Base-by-base conservation (phyloP, 2,113 vertebrate genomes). In the Heliornis fulica region DNA sequence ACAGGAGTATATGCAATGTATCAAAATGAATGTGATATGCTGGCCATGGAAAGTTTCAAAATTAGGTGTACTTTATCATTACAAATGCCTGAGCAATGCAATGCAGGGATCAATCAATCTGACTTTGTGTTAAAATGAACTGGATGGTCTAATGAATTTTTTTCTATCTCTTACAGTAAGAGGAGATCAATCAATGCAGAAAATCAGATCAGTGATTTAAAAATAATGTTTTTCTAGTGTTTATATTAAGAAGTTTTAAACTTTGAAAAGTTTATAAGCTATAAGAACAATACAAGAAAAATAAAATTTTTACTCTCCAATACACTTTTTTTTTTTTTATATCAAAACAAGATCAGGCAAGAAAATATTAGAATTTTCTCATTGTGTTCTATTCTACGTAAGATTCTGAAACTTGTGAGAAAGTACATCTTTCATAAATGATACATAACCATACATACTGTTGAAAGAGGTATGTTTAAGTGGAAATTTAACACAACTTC, bases 201-300 rank as follows among this genome's bases (percentile, higher is more conserved):
- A 98, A 97, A 97, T 97, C 93, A 97, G 86, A 96, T 95, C 88
- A 94, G 90, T 97, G 95, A 97, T 95, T 84, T 83, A 32, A 96
- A 93, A 91, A 87, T n/a, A 69, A 56, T 31, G 6, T 15, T 60
- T 83, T 90, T 48, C 50, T 43, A 40, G 9, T 95, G 89, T 96
- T 98, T 97, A 93, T 96, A 94, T 59, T 34, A 80, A 79, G 38
- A 57, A 93, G 41, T 88, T 97, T 96, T 85, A 74, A 96, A 72
- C 78, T 95, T 97, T 83, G 90, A 74, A 96, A 89, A 89, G 54
- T 82, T 43, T 82, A 20, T 76, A 50, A 89, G 19, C 32, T 61
- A 59, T 59, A 78, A 31, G 57, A 84, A 48, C 40, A 85, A 82
- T 28, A n/a, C 11, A 80, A 76, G 21, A 90, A 81, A 84, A 50